These are phyloP conservation scores for Eidolon helvum DNA, from an alignment of 2,113 vertebrate species.

Conservation along the genomic window DNA sequence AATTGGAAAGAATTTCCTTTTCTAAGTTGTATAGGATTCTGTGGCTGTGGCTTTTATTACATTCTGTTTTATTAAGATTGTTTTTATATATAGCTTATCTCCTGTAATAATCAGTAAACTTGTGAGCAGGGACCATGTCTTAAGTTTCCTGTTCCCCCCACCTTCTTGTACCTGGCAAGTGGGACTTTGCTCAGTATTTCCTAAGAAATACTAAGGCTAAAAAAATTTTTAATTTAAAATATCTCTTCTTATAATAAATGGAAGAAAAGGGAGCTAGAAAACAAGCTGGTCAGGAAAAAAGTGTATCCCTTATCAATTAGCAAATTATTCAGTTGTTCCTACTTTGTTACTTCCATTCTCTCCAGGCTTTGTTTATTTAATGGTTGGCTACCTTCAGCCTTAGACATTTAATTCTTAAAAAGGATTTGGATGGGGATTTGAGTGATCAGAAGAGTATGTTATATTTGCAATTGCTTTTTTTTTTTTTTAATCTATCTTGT, in stretches of 20 bases:
- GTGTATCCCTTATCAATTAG: neutral
- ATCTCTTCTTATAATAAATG: neutral
- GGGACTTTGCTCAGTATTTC: neutral
- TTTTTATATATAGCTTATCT: neutral
- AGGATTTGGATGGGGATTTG: neutral
- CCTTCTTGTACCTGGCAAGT: neutral
- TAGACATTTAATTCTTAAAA: neutral
- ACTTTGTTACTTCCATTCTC: neutral
- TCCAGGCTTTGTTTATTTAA: neutral
- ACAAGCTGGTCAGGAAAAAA: neutral
- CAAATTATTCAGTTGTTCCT: neutral
- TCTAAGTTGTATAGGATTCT: neutral
- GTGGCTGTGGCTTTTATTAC: neutral
- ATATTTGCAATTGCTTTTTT: neutral
- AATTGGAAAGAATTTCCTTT: neutral
- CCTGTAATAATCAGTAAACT: neutral
- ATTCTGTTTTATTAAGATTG: slow-evolving; percentile 5
- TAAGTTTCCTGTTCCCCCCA: neutral
- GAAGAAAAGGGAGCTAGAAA: neutral
- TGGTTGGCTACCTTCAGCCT: neutral
- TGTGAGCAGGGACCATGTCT: neutral
- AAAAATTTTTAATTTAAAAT: slow-evolving; percentile 17
- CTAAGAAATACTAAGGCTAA: neutral
- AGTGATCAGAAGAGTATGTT: neutral
- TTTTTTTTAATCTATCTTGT: neutral